phyloP scores from a whole-genome alignment of 2,888 invertebrate species.

The Amblyteles armatorius region DNA sequence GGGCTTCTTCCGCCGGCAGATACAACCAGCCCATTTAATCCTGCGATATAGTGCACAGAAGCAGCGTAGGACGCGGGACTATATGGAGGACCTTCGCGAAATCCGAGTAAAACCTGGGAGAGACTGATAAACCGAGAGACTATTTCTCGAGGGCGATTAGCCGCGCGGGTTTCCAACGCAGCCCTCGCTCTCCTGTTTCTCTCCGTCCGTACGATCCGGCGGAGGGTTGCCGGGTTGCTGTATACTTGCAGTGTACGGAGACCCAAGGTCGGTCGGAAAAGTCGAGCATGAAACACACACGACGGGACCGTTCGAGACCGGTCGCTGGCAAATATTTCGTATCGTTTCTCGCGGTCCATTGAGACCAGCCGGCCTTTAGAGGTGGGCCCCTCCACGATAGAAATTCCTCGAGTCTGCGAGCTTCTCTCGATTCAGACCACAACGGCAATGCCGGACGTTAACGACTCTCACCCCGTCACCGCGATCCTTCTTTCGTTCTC shows the following conservation, averaged over 20 bases:
- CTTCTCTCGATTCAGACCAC: constrained; percentile 55
- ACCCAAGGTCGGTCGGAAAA: constrained; percentile 69
- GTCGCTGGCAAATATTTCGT: constrained; percentile 77
- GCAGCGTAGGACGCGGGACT: background rate
- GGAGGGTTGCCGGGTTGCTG: constrained; percentile 41
- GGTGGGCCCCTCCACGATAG: constrained; percentile 59
- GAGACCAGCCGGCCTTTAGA: constrained; percentile 82
- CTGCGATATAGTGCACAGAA: constrained; percentile 29
- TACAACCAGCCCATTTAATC: constrained; percentile 52
- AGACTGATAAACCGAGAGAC: constrained; percentile 67
- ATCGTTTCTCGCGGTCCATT: constrained; percentile 83
- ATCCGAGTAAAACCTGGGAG: constrained; percentile 61
- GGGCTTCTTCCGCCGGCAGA: constrained; percentile 34
- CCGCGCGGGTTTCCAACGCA: constrained; percentile 59
- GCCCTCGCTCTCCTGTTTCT: constrained; percentile 56
- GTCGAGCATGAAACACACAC: constrained; percentile 50
- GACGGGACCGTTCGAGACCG: constrained; percentile 43
- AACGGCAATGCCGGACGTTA: constrained; percentile 46
- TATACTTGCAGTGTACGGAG: constrained; percentile 7
- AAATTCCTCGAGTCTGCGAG: constrained; percentile 60
- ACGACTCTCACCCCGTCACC: constrained; percentile 23
- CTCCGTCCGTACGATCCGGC: constrained; percentile 27
- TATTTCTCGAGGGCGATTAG: constrained; percentile 68
- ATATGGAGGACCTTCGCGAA: constrained; percentile 41
- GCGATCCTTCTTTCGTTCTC: constrained; percentile 32